Evolutionary conservation across 2,888 invertebrate species (phyloP), one percentile per base, ranked within the genome.

Genomic region (Crematogaster levior): DNA sequence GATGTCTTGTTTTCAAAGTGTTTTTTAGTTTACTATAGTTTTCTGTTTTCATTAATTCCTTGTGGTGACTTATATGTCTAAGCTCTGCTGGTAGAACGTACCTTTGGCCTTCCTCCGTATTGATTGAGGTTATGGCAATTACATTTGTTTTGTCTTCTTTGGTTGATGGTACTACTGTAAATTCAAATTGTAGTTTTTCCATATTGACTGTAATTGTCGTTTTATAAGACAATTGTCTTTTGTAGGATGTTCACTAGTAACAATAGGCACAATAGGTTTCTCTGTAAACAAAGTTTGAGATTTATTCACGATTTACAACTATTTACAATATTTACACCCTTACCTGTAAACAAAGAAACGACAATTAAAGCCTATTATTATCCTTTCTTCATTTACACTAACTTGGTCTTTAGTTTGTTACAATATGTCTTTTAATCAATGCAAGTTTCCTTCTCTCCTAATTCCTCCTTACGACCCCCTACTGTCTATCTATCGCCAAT

Each of bases 101-200:
- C n/a, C 18, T 79, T 37, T 83, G 79, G 0, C 61, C 70, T 18
- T 85, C 75, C 15, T 74, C 83, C 61, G 88, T 89, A 12, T n/a
- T 53, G 21, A 89, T 85, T 74, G 85, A 85, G 85, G 84, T 89
- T 86, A 88, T 87, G 75, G 79, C 58, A 18, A 84, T 60, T 12
- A 75, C 34, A 30, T 21, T 88, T 21, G 87, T 37, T 68, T 86
- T 87, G 9, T 37, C 21, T n/a, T 87, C 86, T 18, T 60, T 85
- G n/a, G n/a, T n/a, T n/a, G n/a, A n/a, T 12, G 80, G 70, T 7
- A 79, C 56, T 2, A 70, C 3, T 30, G 27, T 61, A 40, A 88
- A 87, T 66, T 51, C 63, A 53, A 86, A 88, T 48, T 79, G 53
- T 1, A 84, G 58, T 75, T 82, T 85, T 51, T 21, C 21, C 51